Evolutionary conservation across 1,140 invertebrate species (phyloP).

Genomic region (Heliconius eleuchia): DNA sequence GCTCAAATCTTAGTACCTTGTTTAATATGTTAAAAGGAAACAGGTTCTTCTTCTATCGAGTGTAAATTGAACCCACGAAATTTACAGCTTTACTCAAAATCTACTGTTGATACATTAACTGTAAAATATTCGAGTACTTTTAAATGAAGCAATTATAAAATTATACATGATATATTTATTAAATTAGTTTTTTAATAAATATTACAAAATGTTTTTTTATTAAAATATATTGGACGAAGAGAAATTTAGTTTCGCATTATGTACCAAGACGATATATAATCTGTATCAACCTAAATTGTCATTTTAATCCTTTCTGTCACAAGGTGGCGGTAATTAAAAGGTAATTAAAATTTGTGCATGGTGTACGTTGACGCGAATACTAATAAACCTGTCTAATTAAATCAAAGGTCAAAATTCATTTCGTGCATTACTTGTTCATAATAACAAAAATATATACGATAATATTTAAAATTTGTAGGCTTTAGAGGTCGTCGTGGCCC

Average conservation of each 20-base stretch:
- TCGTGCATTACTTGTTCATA: neutral
- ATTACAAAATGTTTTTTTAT: no score
- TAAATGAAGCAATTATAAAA: no score
- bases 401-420: neutral
- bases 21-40: no score
- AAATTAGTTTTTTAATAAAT: no score
- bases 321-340: constrained; percentile 18
- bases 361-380: constrained; percentile 15
- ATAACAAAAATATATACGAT: neutral
- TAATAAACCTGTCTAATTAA: constrained; percentile 14
- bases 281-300: constrained; percentile 1
- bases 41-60: no score
- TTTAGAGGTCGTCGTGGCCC: no score
- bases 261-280: neutral
- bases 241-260: neutral
- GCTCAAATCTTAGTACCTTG: no score
- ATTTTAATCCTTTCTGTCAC: constrained; percentile 31
- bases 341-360: constrained; percentile 4
- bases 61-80: no score
- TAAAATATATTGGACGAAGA: neutral
- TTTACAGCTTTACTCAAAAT: no score
- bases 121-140: no score
- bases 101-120: no score
- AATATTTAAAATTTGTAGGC: neutral
- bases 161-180: no score